These are phyloP conservation scores for Lasaia peninsularis DNA, from an alignment of 1,140 invertebrate genomes.

Conservation along the genomic window DNA sequence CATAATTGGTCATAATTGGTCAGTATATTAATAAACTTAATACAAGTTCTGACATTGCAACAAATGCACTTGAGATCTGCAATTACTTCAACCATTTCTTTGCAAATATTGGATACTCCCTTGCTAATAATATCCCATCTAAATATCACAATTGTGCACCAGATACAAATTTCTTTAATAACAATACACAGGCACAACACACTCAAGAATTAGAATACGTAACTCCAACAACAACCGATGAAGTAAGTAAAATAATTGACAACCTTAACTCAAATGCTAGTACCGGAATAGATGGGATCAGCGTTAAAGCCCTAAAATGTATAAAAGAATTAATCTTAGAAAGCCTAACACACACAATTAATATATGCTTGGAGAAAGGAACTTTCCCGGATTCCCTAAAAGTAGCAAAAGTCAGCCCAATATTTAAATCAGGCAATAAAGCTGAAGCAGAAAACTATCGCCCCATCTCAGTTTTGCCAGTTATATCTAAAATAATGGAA, in stretches of 20 bases:
- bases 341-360: not conserved
- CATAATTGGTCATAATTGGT: too few relatives aligned
- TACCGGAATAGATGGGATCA: not conserved
- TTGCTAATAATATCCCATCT: too few relatives aligned
- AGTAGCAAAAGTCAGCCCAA: slow-evolving; percentile 1
- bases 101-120: too few relatives aligned
- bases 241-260: not conserved
- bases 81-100: too few relatives aligned
- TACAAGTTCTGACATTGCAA: too few relatives aligned
- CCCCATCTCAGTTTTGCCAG: slow-evolving; percentile 2
- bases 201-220: too few relatives aligned
- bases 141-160: too few relatives aligned
- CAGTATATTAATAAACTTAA: too few relatives aligned
- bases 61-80: too few relatives aligned
- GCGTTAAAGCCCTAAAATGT: not conserved
- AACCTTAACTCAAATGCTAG: not conserved
- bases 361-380: not conserved
- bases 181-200: too few relatives aligned
- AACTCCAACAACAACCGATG: not conserved
- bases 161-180: too few relatives aligned
- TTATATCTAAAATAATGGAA: slow-evolving; percentile 3
- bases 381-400: not conserved
- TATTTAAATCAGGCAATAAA: slow-evolving; percentile 7
- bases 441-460: slow-evolving; percentile 1
- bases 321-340: not conserved